phyloP scores from a whole-genome alignment of 2,797 vertebrate species.

The Microchirus variegatus region DNA sequence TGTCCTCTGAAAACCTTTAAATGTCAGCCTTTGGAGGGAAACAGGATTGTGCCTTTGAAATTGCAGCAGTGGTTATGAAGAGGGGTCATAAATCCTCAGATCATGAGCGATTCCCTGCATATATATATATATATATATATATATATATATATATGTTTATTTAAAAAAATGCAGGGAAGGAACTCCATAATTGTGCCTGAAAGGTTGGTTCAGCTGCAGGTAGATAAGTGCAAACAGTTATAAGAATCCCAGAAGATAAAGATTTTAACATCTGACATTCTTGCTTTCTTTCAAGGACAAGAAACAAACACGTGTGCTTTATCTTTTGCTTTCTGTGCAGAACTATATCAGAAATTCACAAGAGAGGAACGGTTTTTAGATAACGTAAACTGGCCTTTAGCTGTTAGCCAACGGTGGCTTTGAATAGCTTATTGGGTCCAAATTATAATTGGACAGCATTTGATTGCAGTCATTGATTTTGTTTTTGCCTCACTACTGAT shows the following conservation, averaged over 20 bases:
- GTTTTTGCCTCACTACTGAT: constrained; percentile 13
- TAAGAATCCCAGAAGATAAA: constrained; percentile 19
- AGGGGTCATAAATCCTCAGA: constrained; percentile 1
- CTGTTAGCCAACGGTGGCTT: constrained; percentile 11
- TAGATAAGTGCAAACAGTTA: constrained; percentile 1
- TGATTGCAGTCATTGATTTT: background rate
- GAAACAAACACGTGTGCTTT: constrained; percentile 7
- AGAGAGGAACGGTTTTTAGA: constrained; percentile 13
- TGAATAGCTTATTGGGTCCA: constrained; percentile 22
- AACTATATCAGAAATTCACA: background rate
- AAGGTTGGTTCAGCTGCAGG: constrained; percentile 5
- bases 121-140: too few relatives aligned
- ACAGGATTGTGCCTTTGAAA: constrained; percentile 18
- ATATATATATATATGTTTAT: too few relatives aligned
- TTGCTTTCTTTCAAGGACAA: constrained; percentile 24
- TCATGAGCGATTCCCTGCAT: constrained; percentile 3
- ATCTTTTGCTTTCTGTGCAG: constrained; percentile 3
- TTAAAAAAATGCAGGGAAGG: background rate
- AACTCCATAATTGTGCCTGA: background rate
- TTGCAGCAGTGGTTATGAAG: constrained; percentile 4
- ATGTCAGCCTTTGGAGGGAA: constrained; percentile 7
- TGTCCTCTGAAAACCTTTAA: constrained; percentile 18
- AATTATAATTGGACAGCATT: constrained; percentile 30
- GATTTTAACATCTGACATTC: constrained; percentile 17
- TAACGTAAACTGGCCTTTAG: constrained; percentile 24